phyloP scores from a whole-genome alignment of 2,797 vertebrate genomes.

The Muscicapa striata region DNA sequence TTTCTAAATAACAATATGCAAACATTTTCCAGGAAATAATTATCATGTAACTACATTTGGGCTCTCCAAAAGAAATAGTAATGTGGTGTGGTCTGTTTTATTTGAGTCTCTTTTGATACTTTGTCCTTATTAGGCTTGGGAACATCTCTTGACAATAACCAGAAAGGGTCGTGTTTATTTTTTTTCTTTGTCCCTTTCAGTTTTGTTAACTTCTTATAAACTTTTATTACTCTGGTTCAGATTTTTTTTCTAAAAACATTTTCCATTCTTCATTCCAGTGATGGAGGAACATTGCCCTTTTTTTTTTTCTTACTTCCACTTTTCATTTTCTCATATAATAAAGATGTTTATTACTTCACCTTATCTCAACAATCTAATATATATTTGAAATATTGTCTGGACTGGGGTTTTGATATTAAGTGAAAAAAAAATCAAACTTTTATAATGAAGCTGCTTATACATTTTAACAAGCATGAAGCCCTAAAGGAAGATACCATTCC shows the following conservation, averaged over 20 bases:
- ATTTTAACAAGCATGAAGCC: background rate
- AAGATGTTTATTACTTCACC: background rate
- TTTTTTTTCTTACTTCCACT: background rate
- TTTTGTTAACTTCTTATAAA: conserved; percentile 27
- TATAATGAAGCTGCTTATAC: background rate
- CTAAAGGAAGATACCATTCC: background rate
- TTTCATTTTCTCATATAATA: background rate
- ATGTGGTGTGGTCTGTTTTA: conserved; percentile 17
- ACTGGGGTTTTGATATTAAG: background rate
- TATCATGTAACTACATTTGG: background rate
- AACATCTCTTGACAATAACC: conserved; percentile 47
- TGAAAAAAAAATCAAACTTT: background rate
- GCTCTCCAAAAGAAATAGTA: conserved; percentile 36
- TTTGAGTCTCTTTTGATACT: conserved; percentile 40
- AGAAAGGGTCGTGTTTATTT: conserved; percentile 21
- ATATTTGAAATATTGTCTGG: background rate
- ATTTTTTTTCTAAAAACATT: background rate
- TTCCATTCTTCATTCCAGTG: conserved; percentile 13
- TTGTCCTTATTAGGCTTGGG: conserved; percentile 56
- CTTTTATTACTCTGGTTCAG: background rate
- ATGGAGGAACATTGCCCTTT: background rate
- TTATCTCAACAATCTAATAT: background rate
- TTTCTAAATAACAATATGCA: conserved; percentile 26
- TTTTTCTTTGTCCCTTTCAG: background rate
- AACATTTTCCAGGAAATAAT: conserved; percentile 37